Conservation (phyloP, 2,797 vertebrate genomes). For the Sebastes minor region DNA sequence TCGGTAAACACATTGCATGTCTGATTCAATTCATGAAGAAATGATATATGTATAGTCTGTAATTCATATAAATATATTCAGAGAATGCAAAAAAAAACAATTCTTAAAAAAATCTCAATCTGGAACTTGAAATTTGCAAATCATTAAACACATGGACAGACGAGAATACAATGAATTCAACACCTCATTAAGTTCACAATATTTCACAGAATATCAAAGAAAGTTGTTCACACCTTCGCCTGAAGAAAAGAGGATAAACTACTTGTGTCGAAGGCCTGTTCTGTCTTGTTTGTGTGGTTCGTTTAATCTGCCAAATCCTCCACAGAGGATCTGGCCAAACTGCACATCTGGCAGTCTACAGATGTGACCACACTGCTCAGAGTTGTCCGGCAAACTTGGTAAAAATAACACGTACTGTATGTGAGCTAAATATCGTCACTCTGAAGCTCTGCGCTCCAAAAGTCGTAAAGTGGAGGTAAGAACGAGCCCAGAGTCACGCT, state of each 20-base stretch:
- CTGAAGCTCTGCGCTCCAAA: background rate
- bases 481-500: slow-evolving; percentile 1
- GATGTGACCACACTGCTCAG: slow-evolving; percentile 55
- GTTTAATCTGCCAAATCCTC: slow-evolving; percentile 65
- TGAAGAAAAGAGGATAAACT: slow-evolving; percentile 8
- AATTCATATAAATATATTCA: background rate
- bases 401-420: slow-evolving; percentile 21
- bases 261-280: slow-evolving; percentile 53
- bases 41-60: background rate
- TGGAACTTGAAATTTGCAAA: background rate
- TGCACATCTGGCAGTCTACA: slow-evolving; percentile 52
- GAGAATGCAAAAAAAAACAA: background rate
- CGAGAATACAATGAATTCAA: background rate
- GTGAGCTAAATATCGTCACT: slow-evolving; percentile 21
- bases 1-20: background rate
- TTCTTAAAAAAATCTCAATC: background rate
- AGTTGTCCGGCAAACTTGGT: slow-evolving; percentile 32
- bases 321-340: slow-evolving; percentile 26
- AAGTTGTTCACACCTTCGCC: background rate
- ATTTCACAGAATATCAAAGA: background rate
- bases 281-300: slow-evolving; percentile 61
- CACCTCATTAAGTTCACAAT: background rate
- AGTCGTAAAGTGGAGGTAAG: background rate
- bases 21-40: background rate
- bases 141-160: background rate